A percentile compares a stretch with the other conserved stretches of the same genome.
Conservation (phyloP, 1,140 invertebrate genomes). For the Mercenaria mercenaria region DNA sequence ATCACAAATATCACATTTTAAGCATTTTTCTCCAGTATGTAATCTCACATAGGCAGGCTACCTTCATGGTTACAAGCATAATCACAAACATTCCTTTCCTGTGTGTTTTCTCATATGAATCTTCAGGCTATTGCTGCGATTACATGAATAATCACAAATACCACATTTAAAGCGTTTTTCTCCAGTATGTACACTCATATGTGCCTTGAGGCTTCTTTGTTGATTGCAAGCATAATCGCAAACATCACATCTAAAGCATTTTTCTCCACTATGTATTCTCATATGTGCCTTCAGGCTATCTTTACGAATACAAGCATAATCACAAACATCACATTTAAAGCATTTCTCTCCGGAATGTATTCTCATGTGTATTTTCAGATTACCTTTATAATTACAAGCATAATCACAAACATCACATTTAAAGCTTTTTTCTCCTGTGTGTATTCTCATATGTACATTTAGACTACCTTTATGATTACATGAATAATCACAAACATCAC, state of each 20-base stretch:
- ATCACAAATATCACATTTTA: slow-evolving; percentile 24
- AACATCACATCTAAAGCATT: neutral
- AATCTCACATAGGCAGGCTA: slow-evolving; percentile 4
- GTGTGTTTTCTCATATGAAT: slow-evolving; percentile 25
- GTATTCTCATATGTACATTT: too few relatives aligned
- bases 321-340: neutral
- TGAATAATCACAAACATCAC: neutral
- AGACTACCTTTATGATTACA: too few relatives aligned
- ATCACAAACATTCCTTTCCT: slow-evolving; percentile 16
- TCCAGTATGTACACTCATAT: neutral
- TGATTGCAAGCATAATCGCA: neutral
- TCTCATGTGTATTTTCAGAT: too few relatives aligned
- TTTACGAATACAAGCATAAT: neutral
- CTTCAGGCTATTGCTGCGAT: too few relatives aligned
- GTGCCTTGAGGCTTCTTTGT: neutral
- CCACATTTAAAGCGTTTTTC: slow-evolving; percentile 34
- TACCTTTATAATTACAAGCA: too few relatives aligned
- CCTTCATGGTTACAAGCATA: neutral
- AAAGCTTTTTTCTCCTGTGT: too few relatives aligned
- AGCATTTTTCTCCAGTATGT: slow-evolving; percentile 34
- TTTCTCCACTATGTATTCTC: neutral
- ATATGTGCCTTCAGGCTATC: neutral
- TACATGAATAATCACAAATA: slow-evolving; percentile 21
- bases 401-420: too few relatives aligned
- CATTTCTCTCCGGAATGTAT: neutral